Conservation (phyloP, 1,140 invertebrate species). For the Drosophila tsacasi region DNA sequence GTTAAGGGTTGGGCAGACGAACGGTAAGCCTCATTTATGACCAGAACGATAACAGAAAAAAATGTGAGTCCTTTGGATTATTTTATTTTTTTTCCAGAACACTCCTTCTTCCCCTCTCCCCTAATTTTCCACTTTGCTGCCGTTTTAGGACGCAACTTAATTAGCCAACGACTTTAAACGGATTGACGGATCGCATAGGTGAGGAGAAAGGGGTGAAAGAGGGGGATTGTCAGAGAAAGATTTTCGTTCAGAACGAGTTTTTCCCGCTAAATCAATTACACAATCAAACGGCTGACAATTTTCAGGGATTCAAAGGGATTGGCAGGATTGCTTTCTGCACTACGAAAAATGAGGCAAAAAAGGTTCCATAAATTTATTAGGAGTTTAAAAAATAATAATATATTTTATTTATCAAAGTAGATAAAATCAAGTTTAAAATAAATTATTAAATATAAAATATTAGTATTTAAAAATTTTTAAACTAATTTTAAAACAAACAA, state of each 20-base stretch:
- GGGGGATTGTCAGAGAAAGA: neutral
- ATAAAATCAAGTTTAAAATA: too few species aligned
- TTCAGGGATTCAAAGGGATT: conserved; percentile 19
- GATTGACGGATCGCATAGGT: conserved; percentile 31
- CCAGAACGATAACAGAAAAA: conserved; percentile 42
- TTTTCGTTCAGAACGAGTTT: conserved; percentile 9
- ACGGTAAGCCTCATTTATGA: conserved; percentile 37
- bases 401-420: too few species aligned
- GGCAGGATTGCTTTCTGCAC: conserved; percentile 1
- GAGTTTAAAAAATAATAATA: too few species aligned
- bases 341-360: neutral
- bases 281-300: conserved; percentile 72
- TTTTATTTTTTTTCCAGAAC: neutral
- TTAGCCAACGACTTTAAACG: conserved; percentile 75
- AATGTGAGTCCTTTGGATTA: conserved; percentile 4
- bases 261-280: conserved; percentile 74
- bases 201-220: too few species aligned
- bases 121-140: conserved; percentile 40
- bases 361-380: too few species aligned
- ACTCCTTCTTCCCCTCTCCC: neutral
- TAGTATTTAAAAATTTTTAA: too few species aligned
- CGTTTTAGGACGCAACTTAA: conserved; percentile 61
- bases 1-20: conserved; percentile 9
- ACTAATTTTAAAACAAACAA: too few species aligned
- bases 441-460: too few species aligned